A percentile compares a stretch with the other conserved stretches of the same genome.
Conservation (phyloP, 2,113 vertebrate genomes). For the Centropus unirufus region DNA sequence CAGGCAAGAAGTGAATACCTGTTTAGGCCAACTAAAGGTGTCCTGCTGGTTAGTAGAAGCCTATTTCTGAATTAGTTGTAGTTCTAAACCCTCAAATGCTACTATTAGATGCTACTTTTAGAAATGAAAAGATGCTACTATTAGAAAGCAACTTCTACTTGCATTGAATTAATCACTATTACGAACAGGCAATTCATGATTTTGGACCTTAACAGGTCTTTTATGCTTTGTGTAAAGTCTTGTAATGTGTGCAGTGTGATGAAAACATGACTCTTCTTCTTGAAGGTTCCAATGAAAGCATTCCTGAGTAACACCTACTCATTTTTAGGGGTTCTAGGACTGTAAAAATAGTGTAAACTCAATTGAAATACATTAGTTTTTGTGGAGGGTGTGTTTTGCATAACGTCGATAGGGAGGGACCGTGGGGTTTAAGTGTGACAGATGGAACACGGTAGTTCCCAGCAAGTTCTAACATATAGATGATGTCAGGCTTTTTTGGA, state of each 20-base stretch:
- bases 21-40: neutral
- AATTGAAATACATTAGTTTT: neutral
- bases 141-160: neutral
- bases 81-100: neutral
- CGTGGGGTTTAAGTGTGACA: neutral
- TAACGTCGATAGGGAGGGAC: neutral
- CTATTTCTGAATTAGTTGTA: neutral
- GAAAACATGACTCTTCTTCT: neutral
- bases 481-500: neutral
- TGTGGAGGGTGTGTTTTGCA: neutral
- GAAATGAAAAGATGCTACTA: neutral
- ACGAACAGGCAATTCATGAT: neutral
- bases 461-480: fast-evolving
- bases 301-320: neutral
- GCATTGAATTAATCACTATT: neutral
- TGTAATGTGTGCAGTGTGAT: fast-evolving
- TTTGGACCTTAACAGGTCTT: neutral
- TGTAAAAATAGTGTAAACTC: neutral
- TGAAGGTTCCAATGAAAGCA: neutral
- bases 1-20: neutral
- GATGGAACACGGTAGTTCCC: neutral
- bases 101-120: neutral
- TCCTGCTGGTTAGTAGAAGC: neutral
- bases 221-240: neutral
- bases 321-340: neutral